A percentile compares a stretch with the other conserved stretches of the same genome.
These are phyloP conservation scores for Oophaga pumilio DNA, from an alignment of 2,113 vertebrate species.

Conservation along the genomic window DNA sequence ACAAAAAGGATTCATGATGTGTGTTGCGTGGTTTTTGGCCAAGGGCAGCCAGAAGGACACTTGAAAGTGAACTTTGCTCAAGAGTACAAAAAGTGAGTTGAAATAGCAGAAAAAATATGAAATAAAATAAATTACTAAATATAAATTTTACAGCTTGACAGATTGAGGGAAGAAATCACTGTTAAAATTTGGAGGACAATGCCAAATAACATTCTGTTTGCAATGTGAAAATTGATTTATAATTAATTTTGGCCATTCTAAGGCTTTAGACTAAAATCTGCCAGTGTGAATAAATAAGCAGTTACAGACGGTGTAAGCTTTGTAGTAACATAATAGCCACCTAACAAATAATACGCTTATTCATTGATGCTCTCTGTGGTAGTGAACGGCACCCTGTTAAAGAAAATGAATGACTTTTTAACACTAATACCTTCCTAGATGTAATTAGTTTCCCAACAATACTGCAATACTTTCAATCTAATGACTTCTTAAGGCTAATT, in stretches of 20 bases:
- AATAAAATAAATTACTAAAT: no score
- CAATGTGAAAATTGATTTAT: no score
- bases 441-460: slow-evolving; percentile 37
- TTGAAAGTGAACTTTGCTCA: no score
- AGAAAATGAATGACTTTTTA: slow-evolving; percentile 23
- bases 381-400: slow-evolving; percentile 3
- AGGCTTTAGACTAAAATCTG: neutral
- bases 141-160: no score
- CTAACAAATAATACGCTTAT: slow-evolving; percentile 5
- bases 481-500: slow-evolving; percentile 27
- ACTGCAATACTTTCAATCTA: slow-evolving; percentile 13
- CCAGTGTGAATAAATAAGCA: neutral
- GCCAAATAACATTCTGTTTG: no score
- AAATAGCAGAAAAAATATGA: no score
- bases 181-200: no score
- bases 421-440: neutral
- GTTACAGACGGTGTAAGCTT: neutral
- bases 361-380: neutral
- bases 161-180: no score
- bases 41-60: no score
- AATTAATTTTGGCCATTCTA: neutral
- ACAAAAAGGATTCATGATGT: no score
- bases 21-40: no score
- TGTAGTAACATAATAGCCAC: neutral
- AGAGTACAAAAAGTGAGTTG: no score